Evolutionary conservation across 2,113 vertebrate genomes (phyloP), one percentile per base, ranked within the genome.

Genomic region (Labeo catla): DNA sequence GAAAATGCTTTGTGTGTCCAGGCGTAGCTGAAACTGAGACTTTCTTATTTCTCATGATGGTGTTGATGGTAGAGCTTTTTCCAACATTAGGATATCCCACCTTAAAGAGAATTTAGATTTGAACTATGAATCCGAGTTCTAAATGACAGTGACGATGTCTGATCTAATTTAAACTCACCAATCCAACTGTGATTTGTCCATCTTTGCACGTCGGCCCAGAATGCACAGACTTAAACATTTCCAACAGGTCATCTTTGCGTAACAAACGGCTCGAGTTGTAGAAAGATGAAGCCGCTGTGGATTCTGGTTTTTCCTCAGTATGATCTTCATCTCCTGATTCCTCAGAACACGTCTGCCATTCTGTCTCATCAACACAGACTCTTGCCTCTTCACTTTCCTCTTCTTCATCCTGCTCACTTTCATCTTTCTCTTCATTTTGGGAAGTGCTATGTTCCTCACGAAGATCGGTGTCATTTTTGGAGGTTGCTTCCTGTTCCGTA

Each of bases 51-150:
- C 97, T 95, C 36, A 99, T 88, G 89, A 99, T 97, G 59, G 98
- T 97, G 94, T 99, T 99, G 93, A 99, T 98, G 8, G 97, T 99
- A 0, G 98, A 98, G 92, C 98, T 99, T 91, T 99, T 99, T 8
- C 98, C 98, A 76, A 99, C 98, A 4, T 99, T 99, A 12, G 98
- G 98, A 93, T 99, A 99, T 2, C 98, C 98, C 16, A 99, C 98
- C 98, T 96, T 28, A 80, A 79, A 63, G 12, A 84, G n/a, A 88
- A 2, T 34, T 50, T 12, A 74, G 76, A 81, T 7, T 63, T 8
- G 0, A 43, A 52, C 74, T 57, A 39, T 57, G n/a, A 47, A 74
- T 15, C 43, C 36, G 1, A 47, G 3, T 19, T 39, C 49, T 81
- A 34, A 84, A 28, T 28, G 28, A 28, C 28, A 39, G n/a, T 23